Evolutionary conservation across 2,888 invertebrate species (phyloP), one percentile per base, ranked within the genome.

Genomic region (Sceliomorpha sp.): DNA sequence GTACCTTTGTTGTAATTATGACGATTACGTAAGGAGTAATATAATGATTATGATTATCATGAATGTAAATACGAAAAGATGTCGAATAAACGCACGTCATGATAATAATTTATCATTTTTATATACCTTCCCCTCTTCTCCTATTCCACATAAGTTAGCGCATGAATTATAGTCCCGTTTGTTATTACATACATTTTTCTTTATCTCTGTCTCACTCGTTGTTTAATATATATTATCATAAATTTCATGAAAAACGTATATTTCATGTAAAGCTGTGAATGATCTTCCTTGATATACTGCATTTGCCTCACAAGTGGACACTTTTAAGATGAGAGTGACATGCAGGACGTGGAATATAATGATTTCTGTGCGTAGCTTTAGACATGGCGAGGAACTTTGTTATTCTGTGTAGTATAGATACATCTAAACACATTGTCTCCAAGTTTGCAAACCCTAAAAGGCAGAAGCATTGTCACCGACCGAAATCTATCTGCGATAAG

Each of bases 11-110:
- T 86, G 86, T 87, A 86, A 86, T 85, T 86, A 82, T 79, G 75
- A 77, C 79, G 74, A 83, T 80, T 75, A 77, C 79, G 73, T 85
- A 84, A 82, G 74, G 59, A 82, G 76, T 83, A 81, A 80, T 79
- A 79, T 81, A 77, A 83, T 78, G 81, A 81, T 76, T 60, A 74
- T 76, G 73, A 81, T 50, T 58, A 56, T 76, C 73, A 81, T 84
- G 75, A 82, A 76, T 85, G 84, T 83, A 84, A 80, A 84, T 84
- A 84, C 74, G 79, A 79, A 77, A 84, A 81, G 79, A 80, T 84
- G 80, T 81, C 81, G 78, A 86, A 86, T 85, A 86, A 86, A 79
- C 74, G 78, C 83, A 85, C 80, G 80, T 81, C 82, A 81, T 75
- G 74, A 73, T 66, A n/a, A 70, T 62, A 64, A 69, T 60, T 70